Evolutionary conservation across 92 coral and sea anemone genomes (phyloP).

Genomic region (Phenganax subtilis): DNA sequence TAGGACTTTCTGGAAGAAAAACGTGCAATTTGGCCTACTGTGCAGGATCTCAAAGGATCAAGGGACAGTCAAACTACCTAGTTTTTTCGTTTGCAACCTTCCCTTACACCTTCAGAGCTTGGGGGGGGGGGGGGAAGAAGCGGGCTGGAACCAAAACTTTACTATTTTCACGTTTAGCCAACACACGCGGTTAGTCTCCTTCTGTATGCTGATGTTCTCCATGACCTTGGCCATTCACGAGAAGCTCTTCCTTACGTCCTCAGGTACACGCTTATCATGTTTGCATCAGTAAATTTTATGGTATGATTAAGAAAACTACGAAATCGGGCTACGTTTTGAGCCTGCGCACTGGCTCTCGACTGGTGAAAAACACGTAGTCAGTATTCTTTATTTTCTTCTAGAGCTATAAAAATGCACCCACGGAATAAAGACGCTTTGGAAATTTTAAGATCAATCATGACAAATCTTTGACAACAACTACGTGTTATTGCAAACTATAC

Average conservation of each 20-base stretch:
- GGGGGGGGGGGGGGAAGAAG: no score
- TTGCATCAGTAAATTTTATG: neutral
- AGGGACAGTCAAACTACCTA: no score
- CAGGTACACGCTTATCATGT: slow-evolving; percentile 6
- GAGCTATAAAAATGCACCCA: slow-evolving; percentile 34
- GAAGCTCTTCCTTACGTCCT: slow-evolving; percentile 27
- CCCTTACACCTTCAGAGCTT: no score
- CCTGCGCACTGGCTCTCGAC: neutral
- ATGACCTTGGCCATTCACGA: slow-evolving; percentile 12
- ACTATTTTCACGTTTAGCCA: slow-evolving; percentile 6
- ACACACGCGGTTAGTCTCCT: slow-evolving; percentile 22
- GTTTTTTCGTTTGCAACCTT: no score
- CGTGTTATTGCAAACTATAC: neutral
- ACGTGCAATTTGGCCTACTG: no score
- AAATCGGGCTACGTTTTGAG: neutral
- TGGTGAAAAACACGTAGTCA: neutral
- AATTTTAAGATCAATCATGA: slow-evolving; percentile 6
- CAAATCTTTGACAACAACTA: neutral
- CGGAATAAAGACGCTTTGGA: slow-evolving; percentile 32
- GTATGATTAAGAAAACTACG: neutral
- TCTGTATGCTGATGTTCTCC: slow-evolving; percentile 30
- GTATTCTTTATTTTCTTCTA: neutral
- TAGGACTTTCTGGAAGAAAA: no score
- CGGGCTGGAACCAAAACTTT: no score
- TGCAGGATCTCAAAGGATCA: no score